Percentiles rank a stretch among this genome's conserved stretches.
These are phyloP conservation scores for rabbit (Oryctolagus cuniculus) DNA, from an alignment of 2,113 vertebrate species.

Conservation along the genomic window mOryCun1.1 NC_091439.1:35157001-35157500, in stretches of 20 bases:
- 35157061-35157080: not conserved
- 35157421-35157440: constrained; percentile 41
- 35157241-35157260: not conserved
- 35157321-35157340: constrained; percentile 19
- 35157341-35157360: not conserved
- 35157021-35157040: constrained; percentile 50
- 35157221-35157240: constrained; percentile 24
- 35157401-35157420: not conserved
- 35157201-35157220: not conserved
- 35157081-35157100: constrained; percentile 36
- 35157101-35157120: constrained; percentile 18
- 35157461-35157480: not conserved
- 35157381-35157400: constrained; percentile 30
- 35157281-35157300: not conserved
- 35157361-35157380: constrained; percentile 24
- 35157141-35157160: not conserved
- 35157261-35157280: constrained; percentile 46
- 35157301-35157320: constrained; percentile 44
- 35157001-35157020: not conserved
- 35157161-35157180: constrained; percentile 38
- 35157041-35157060: constrained; percentile 40
- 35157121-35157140: constrained; percentile 35
- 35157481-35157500: not conserved
- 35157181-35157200: not conserved
- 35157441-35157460: not conserved